Conservation (phyloP, 2,888 invertebrate genomes). For the Eucriotettix oculatus region DNA sequence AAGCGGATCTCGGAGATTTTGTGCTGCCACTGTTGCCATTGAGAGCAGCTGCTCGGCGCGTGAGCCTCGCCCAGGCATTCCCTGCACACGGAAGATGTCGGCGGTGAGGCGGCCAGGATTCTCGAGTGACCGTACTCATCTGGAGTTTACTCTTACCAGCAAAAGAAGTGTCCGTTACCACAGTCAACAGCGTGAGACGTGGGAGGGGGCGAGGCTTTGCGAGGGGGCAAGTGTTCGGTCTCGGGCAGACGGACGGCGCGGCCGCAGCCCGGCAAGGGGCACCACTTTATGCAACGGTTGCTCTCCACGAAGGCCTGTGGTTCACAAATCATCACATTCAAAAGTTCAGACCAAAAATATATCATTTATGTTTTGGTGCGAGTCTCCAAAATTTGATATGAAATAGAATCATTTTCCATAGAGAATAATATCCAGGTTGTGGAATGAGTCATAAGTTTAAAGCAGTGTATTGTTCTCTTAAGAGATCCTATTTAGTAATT, state of each 20-base stretch:
- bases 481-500: no score
- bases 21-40: conserved; percentile 41
- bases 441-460: no score
- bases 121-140: background rate
- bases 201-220: conserved; percentile 19
- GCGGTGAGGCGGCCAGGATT: background rate
- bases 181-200: conserved; percentile 48
- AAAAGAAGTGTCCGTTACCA: conserved; percentile 52
- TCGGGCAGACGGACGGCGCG: conserved; percentile 45
- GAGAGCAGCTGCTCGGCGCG: conserved; percentile 46
- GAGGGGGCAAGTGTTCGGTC: conserved; percentile 25
- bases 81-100: conserved; percentile 20
- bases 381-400: no score
- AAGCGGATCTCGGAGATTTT: conserved; percentile 47
- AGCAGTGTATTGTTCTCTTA: no score
- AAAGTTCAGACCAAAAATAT: no score
- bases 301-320: conserved; percentile 49
- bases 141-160: conserved; percentile 32
- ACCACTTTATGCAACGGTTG: conserved; percentile 53
- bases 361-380: no score
- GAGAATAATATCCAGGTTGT: no score
- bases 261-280: conserved; percentile 48
- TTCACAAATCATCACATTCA: background rate
- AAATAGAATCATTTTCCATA: no score
- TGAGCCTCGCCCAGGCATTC: conserved; percentile 43